Evolutionary conservation across 2,797 vertebrate species (phyloP).

Genomic region (Octomys mimax): DNA sequence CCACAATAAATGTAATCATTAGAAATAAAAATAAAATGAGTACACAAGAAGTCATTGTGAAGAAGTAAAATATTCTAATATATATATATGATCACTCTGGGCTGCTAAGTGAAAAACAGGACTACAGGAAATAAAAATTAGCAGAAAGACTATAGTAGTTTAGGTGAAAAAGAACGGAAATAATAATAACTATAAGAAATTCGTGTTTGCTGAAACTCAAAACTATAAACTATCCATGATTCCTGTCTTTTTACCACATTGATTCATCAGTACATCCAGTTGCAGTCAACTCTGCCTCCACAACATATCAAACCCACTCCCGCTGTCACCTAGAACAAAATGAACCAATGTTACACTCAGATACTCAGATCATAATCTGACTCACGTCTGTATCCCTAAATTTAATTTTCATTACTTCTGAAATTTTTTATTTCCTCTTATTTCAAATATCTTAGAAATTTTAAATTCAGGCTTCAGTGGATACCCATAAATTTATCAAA

Average conservation of each 20-base stretch:
- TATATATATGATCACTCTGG: not conserved
- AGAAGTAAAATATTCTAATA: not conserved
- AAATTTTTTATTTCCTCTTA: not conserved
- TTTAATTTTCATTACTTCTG: not conserved
- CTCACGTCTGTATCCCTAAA: not conserved
- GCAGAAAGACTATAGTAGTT: not conserved
- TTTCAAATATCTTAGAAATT: not conserved
- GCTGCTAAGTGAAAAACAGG: not conserved
- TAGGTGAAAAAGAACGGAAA: not conserved
- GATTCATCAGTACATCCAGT: not conserved
- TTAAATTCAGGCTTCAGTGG: conserved; percentile 5
- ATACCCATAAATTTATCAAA: conserved; percentile 15
- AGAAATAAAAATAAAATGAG: not conserved
- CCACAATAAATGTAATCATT: not conserved
- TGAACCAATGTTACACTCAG: not conserved
- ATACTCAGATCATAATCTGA: not conserved
- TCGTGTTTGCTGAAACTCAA: conserved; percentile 9
- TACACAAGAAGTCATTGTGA: not conserved
- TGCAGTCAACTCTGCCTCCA: not conserved
- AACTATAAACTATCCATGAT: not conserved
- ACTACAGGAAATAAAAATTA: not conserved
- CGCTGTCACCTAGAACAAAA: not conserved
- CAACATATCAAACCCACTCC: not conserved
- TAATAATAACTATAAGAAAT: conserved; percentile 10
- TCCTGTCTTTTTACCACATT: not conserved